Conservation (phyloP, 2,888 invertebrate genomes). For the Drepanosiphum platanoidis region DNA sequence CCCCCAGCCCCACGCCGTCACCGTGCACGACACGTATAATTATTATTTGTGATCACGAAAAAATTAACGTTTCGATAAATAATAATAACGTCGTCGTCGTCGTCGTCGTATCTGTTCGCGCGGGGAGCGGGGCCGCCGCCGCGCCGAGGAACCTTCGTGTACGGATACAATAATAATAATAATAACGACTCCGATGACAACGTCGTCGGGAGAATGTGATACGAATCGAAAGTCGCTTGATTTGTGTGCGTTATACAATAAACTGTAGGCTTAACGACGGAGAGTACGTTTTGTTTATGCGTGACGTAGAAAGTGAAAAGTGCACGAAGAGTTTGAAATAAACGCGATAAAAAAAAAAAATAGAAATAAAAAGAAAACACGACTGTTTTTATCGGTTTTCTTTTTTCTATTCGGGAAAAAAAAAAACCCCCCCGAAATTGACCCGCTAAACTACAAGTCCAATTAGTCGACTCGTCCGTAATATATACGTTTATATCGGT, state of each 20-base stretch:
- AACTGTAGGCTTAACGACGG: conserved; percentile 5
- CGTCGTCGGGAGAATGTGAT: background rate
- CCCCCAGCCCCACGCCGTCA: no score
- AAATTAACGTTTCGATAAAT: conserved; percentile 33
- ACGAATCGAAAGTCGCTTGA: conserved; percentile 32
- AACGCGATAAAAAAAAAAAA: background rate
- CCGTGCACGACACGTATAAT: no score
- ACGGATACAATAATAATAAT: conserved; percentile 22
- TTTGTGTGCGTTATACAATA: conserved; percentile 16
- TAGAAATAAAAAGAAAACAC: no score
- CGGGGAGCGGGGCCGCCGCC: background rate
- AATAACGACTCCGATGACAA: conserved; percentile 3
- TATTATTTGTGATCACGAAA: conserved; percentile 27
- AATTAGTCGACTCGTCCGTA: background rate
- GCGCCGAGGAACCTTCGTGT: background rate
- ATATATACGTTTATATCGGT: background rate
- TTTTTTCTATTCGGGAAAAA: no score
- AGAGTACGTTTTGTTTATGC: background rate
- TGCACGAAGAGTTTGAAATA: background rate
- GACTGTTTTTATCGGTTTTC: background rate
- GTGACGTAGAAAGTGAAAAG: background rate
- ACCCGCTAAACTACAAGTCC: no score
- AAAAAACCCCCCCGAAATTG: no score
- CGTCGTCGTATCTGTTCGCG: background rate
- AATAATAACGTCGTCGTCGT: background rate